These are phyloP conservation scores for Ceryle rudis DNA, from an alignment of 2,797 vertebrate genomes.

Conservation along the genomic window DNA sequence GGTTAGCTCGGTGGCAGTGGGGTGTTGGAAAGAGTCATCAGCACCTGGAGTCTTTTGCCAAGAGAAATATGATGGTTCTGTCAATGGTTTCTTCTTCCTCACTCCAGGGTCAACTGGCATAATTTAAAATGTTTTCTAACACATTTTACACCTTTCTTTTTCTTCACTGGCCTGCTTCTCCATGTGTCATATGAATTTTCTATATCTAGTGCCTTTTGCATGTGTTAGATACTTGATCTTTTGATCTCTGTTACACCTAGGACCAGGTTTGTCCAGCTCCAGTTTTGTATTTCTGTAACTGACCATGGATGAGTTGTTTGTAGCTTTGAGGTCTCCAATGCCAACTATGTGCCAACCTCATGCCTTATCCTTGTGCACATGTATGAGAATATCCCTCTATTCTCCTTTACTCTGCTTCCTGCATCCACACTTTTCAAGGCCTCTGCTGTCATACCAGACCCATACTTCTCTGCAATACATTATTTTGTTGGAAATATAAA, in stretches of 20 bases:
- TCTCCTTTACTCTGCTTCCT: neutral
- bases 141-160: neutral
- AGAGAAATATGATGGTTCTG: neutral
- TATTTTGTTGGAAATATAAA: neutral
- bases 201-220: neutral
- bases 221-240: neutral
- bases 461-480: neutral
- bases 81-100: neutral
- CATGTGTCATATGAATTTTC: neutral
- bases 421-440: fast-evolving
- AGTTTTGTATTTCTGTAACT: neutral
- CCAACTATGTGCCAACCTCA: neutral
- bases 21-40: neutral
- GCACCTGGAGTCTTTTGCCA: neutral
- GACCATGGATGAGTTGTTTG: neutral
- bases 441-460: neutral
- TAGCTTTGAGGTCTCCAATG: neutral
- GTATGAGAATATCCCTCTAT: neutral
- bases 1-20: fast-evolving
- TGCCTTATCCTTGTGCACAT: fast-evolving
- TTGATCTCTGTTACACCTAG: neutral
- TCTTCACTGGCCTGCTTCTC: neutral
- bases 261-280: neutral
- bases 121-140: neutral
- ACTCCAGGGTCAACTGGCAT: neutral